A percentile compares a stretch with the other conserved stretches of the same genome.
phyloP scores from a whole-genome alignment of 2,113 vertebrate genomes.

The Brienomyrus brachyistius region DNA sequence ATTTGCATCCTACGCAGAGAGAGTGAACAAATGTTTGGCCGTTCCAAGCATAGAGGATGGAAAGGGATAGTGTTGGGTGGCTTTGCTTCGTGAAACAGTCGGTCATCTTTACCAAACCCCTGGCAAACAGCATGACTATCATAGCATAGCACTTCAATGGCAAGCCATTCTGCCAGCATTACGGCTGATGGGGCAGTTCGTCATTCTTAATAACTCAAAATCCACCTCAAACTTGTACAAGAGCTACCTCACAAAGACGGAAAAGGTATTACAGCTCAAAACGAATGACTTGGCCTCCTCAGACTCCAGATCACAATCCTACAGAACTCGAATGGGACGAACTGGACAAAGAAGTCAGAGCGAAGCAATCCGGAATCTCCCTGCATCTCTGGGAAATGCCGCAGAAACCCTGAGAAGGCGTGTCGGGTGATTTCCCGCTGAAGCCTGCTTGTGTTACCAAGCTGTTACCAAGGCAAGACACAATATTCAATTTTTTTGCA shows the following conservation, averaged over 20 bases:
- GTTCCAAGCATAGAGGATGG: neutral
- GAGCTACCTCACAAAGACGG: neutral
- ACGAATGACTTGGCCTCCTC: neutral
- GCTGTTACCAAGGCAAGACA: neutral
- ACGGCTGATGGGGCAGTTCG: neutral
- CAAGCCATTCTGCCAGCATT: neutral
- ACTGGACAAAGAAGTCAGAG: neutral
- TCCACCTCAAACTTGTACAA: neutral
- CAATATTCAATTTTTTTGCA: neutral
- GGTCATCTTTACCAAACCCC: neutral
- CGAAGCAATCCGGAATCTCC: neutral
- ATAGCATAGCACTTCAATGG: neutral
- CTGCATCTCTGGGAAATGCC: neutral
- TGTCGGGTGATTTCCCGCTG: neutral
- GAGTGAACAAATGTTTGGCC: neutral
- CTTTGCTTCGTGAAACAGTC: neutral
- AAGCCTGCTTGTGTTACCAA: neutral
- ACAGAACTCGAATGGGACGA: neutral
- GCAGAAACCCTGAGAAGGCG: neutral
- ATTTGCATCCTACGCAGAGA: neutral
- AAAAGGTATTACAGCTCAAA: neutral
- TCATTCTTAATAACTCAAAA: neutral
- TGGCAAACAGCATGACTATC: neutral
- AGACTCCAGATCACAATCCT: neutral
- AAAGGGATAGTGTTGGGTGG: neutral